phyloP scores from a whole-genome alignment of 2,888 invertebrate genomes.

The Salticus scenicus region DNA sequence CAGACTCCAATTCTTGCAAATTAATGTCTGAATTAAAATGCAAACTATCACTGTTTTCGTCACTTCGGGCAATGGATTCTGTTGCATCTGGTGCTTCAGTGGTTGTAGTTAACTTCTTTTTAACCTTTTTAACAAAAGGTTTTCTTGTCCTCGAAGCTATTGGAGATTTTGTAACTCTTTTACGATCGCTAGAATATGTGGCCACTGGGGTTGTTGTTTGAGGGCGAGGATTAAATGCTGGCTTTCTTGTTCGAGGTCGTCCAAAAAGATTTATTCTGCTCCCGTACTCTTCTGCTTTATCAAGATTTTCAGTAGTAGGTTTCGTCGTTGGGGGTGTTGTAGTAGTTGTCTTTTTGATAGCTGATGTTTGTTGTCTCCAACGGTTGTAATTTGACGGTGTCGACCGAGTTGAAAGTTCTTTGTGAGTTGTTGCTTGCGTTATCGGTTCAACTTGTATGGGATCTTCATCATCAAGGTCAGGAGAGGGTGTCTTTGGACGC shows the following conservation, averaged over 20 bases:
- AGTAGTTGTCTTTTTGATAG: neutral
- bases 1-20: neutral
- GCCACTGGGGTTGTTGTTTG: slow-evolving; percentile 16
- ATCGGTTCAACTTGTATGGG: neutral
- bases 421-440: slow-evolving; percentile 30
- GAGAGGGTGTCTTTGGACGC: slow-evolving; percentile 21
- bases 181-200: slow-evolving; percentile 11
- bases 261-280: slow-evolving; percentile 63
- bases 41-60: slow-evolving; percentile 32
- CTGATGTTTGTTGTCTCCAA: slow-evolving; percentile 27
- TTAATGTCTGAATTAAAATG: neutral
- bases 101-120: slow-evolving; percentile 24
- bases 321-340: slow-evolving; percentile 4
- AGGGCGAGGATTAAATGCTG: slow-evolving; percentile 17
- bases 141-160: slow-evolving; percentile 22
- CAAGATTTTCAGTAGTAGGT: neutral
- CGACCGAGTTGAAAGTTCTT: slow-evolving; percentile 18
- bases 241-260: slow-evolving; percentile 23
- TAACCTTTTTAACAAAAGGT: slow-evolving; percentile 27
- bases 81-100: slow-evolving; percentile 28
- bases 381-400: slow-evolving; percentile 19
- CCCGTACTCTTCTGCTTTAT: slow-evolving; percentile 51
- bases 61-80: slow-evolving; percentile 31
- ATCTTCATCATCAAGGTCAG: slow-evolving; percentile 24
- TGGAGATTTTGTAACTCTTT: slow-evolving; percentile 9